A percentile compares a stretch with the other conserved stretches of the same genome.
phyloP scores from a whole-genome alignment of 2,888 invertebrate species.

The Ferdinandea cuprea region DNA sequence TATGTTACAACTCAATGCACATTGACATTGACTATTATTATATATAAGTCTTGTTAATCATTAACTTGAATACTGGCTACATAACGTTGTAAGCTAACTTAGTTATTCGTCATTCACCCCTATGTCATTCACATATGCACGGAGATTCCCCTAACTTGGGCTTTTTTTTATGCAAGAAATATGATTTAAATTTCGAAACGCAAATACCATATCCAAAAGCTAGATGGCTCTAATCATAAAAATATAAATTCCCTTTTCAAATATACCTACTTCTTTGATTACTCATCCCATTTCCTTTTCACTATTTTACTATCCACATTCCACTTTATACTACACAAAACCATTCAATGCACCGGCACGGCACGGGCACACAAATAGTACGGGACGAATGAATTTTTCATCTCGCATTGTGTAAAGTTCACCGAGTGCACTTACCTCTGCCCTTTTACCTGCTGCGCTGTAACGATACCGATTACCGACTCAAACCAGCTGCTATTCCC shows the following conservation, averaged over 20 bases:
- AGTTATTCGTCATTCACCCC: too few relatives aligned
- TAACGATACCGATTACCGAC: neutral
- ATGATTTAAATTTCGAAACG: neutral
- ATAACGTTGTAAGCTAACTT: too few relatives aligned
- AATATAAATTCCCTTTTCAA: neutral
- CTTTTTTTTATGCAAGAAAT: too few relatives aligned
- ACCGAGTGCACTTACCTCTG: slow-evolving; percentile 35
- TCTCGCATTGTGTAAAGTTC: slow-evolving; percentile 25
- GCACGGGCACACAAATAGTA: slow-evolving; percentile 20
- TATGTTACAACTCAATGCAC: too few relatives aligned
- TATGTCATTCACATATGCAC: too few relatives aligned
- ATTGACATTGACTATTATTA: too few relatives aligned
- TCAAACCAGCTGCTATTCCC: slow-evolving; percentile 38
- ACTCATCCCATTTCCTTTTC: neutral
- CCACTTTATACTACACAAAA: slow-evolving; percentile 1
- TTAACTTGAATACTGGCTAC: too few relatives aligned
- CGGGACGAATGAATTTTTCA: neutral
- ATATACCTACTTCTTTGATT: slow-evolving; percentile 16
- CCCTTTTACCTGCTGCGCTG: slow-evolving; percentile 33
- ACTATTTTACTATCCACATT: slow-evolving; percentile 32
- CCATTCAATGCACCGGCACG: neutral
- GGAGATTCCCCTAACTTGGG: too few relatives aligned
- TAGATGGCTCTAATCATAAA: slow-evolving; percentile 25
- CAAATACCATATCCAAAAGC: too few relatives aligned
- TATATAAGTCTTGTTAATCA: too few relatives aligned